phyloP scores from a whole-genome alignment of 2,888 invertebrate genomes.

The Heliconius erato region DNA sequence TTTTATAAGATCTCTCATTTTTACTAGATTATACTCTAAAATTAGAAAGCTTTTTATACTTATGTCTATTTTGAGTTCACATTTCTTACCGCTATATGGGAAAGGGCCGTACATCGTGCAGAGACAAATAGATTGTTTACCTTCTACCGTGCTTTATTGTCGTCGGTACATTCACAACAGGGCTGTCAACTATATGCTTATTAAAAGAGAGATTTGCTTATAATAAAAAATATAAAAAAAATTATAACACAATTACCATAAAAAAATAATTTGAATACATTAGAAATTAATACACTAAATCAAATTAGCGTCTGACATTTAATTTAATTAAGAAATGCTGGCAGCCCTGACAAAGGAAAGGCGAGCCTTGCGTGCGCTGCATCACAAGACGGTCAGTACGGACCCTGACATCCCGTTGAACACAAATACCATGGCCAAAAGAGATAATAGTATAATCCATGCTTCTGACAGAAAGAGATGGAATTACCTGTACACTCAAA shows the following conservation, averaged over 20 bases:
- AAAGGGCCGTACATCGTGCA: slow-evolving; percentile 27
- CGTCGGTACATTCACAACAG: slow-evolving; percentile 34
- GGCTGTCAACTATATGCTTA: slow-evolving; percentile 29
- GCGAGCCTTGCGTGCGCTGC: slow-evolving; percentile 58
- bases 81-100: slow-evolving; percentile 12
- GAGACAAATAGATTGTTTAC: slow-evolving; percentile 42
- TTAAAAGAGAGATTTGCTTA: neutral
- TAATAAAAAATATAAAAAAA: neutral
- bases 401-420: slow-evolving; percentile 61
- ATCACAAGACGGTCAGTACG: slow-evolving; percentile 54
- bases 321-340: slow-evolving; percentile 23
- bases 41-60: slow-evolving; percentile 17
- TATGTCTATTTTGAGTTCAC: slow-evolving; percentile 9
- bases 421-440: slow-evolving; percentile 58
- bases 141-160: slow-evolving; percentile 41
- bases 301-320: slow-evolving; percentile 12
- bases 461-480: slow-evolving; percentile 35
- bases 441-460: slow-evolving; percentile 50
- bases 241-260: neutral
- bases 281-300: neutral
- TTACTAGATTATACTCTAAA: neutral
- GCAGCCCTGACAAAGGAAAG: slow-evolving; percentile 56
- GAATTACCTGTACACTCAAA: slow-evolving; percentile 37
- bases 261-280: neutral
- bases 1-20: neutral